Base-by-base conservation (phyloP, 2,888 invertebrate genomes). In the Listrodromus nycthemerus region DNA sequence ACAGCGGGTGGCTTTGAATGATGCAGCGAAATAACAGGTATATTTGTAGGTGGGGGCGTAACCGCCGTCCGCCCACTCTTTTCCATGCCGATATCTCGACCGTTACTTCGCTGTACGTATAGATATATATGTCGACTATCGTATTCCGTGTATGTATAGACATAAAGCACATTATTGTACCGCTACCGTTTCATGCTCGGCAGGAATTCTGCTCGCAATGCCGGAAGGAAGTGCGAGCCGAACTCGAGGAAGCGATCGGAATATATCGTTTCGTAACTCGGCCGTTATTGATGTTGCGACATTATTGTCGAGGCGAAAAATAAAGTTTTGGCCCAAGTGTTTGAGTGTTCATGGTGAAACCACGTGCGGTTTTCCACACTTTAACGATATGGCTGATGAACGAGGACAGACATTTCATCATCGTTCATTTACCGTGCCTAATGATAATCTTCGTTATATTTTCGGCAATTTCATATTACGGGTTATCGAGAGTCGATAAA, bases 21-120 rank as follows among this genome's bases (percentile, higher is more conserved):
- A 70, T 70, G 83, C 79, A 66, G 73, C 48, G 33, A 75, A 83
- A 83, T 79, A 83, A 79, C 79, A 83, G 83, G 70, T 79, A 83
- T 71, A 67, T 67, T 73, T 37, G 74, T 58, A 63, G 63, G 70
- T 61, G 66, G 76, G 6, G 48, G 37, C 55, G 50, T 65, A 27
- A 45, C 61, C 8, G 16, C n/a, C 24, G 61, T 75, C 74, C 67
- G 48, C 80, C 76, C 67, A 82, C 71, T 70, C 41, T 70, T 30
- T 76, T 50, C 41, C 16, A 16, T 30, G 30, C 16, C 66, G 75
- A 75, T 80, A 76, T 73, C 37, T 41, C 66, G 55, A 75, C 41
- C 80, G 75, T 66, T 80, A 70, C 27, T 45, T 37, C 8, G 48
- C 52, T 61, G 37, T 37, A 33, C 27, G 24, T 74, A 80, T 41